phyloP scores from a whole-genome alignment of 2,113 vertebrate genomes.

The Dasyurus viverrinus region DNA sequence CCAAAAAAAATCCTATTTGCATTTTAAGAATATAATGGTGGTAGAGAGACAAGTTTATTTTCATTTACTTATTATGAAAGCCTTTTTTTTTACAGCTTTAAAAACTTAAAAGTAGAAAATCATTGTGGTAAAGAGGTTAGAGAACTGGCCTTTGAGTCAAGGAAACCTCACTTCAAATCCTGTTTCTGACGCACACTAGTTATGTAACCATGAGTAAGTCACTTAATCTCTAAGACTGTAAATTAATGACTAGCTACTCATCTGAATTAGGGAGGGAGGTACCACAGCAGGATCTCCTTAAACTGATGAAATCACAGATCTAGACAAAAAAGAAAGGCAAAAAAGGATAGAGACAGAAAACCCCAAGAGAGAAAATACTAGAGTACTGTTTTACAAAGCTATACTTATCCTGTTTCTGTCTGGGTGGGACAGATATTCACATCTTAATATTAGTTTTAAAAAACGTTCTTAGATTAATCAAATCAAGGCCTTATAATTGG shows the following conservation, averaged over 20 bases:
- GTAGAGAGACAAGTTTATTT: not conserved
- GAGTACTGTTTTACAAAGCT: not conserved
- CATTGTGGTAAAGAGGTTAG: not conserved
- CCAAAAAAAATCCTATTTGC: not conserved
- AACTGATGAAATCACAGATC: not conserved
- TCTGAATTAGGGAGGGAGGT: not conserved
- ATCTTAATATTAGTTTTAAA: not conserved
- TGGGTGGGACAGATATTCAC: not conserved
- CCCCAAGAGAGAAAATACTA: not conserved
- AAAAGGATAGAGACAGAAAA: not conserved
- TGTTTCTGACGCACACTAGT: not conserved
- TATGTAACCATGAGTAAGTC: not conserved
- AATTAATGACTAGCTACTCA: not conserved
- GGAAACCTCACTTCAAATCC: not conserved
- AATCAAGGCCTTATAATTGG: conserved; percentile 15
- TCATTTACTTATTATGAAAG: not conserved
- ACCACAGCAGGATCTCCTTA: not conserved
- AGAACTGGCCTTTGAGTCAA: not conserved
- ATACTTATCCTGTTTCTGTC: not conserved
- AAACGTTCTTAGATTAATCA: conserved; percentile 24
- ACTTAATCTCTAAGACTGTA: not conserved
- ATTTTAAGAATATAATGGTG: not conserved
- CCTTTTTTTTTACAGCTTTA: not conserved
- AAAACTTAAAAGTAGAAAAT: not conserved
- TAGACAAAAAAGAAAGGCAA: not conserved